Base-by-base conservation (phyloP, 1,140 invertebrate genomes). In the Centruroides vittatus region DNA sequence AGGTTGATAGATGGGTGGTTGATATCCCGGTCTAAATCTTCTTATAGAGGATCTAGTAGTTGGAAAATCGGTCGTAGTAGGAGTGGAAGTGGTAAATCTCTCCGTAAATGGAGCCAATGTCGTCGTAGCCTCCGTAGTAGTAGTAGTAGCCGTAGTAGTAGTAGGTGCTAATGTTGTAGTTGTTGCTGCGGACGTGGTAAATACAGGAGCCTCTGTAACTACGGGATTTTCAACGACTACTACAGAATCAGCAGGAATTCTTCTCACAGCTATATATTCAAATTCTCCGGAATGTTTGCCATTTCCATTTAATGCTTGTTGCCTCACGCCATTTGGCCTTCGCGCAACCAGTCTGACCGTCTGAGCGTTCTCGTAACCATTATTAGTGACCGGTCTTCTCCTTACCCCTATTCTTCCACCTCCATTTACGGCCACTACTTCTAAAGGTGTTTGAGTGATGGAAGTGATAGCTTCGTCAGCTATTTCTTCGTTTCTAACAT, bases 81-180 rank as follows among this genome's bases (percentile, higher is more conserved):
- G 35, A 35, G 36, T 8, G 47, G 35, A 12, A 52, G 51, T 36
- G 8, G 51, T 23, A 5, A 7, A 6, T 53, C 8, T 36, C 6
- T 34, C 12, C 3, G 61, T 35, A 6, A 41, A 52, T 4, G 62
- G 58, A 23, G 53, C 60, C 10, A 57, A 9, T 49, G 62, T 47
- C 12, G 47, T 4, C 10, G 61, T 8, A 5, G 58, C 55, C 5
- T 61, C 62, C 3, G 67, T 58, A 11, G 58, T 59, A 10, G 64
- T 61, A 4, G 61, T 60, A 4, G 67, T 63, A 0, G 64, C 63
- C 0, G 66, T 64, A n/a, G 64, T 60, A 13, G 62, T n/a, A n/a
- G 23, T 47, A 0, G 47, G 23, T 35, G 57, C 54, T 11, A 58
- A 47, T 13, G 63, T 50, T 13, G 62, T n/a, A n/a, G 23, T 47